Evolutionary conservation across 1,140 invertebrate species (phyloP), one percentile per base, ranked within the genome.

Genomic region (Leucophenga varia): DNA sequence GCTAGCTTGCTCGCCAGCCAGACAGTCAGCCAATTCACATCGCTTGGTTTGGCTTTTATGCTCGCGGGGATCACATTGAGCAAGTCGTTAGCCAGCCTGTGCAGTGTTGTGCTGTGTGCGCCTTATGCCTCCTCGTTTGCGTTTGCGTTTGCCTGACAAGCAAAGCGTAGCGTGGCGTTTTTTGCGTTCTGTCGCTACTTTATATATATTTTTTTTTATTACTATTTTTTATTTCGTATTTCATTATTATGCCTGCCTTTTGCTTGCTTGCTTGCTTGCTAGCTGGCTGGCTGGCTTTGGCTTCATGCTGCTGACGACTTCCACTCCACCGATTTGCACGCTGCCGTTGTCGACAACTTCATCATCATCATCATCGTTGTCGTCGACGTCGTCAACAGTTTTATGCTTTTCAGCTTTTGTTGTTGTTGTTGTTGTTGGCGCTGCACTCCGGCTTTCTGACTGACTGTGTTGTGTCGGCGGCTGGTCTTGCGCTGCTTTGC

Each of bases 131-230:
- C n/a, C 10, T 25, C 22, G 22, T 10, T 25, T 25, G 22, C 22
- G 10, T 10, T 5, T 10, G 5, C 22, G 22, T 10, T 25, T 25
- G 22, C 22, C 34, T 14, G 16, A n/a, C 16, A 17, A 35, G 34
- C 34, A 35, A 6, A 35, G 34, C 34, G 34, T 35, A 14, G 22
- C 22, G 22, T 65, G 55, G 52, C 63, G 63, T 65, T 65, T 64
- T 65, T 65, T 67, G 63, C 63, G 64, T 69, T 67, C 64, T 54
- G 41, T 52, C 57, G 64, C 64, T 54, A 10, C 22, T 34, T 9
- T 34, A 5, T 34, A 8, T 34, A 6, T 34, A 8, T 34, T 13
- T 34, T 34, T 25, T 58, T 64, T 57, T 57, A 10, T 25, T 25
- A 6, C 5, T 10, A 10, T 25, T 25, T 25, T 25, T 25, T 25